Conservation (phyloP, 1,140 invertebrate species). For the Paramacrobiotus metropolitanus region DNA sequence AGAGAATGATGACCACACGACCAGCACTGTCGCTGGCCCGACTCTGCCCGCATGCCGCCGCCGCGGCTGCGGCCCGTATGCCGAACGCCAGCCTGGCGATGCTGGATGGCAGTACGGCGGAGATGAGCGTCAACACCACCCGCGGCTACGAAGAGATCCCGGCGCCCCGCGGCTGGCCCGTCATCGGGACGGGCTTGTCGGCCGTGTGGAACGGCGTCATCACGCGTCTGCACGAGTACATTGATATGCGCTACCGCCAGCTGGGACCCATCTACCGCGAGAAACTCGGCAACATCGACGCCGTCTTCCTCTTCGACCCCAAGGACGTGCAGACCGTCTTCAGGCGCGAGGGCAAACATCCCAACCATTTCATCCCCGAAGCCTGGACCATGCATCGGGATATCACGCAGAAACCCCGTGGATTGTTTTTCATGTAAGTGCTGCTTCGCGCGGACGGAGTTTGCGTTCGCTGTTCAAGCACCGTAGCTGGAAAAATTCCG, state of each 20-base stretch:
- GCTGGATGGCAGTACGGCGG: no score
- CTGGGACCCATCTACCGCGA: slow-evolving; percentile 50
- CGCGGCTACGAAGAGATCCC: background rate
- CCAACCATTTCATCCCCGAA: slow-evolving; percentile 50
- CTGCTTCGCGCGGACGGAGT: no score
- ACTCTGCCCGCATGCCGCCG: no score
- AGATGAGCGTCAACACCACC: background rate
- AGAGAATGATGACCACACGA: no score
- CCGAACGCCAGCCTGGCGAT: no score
- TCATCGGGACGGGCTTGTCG: background rate
- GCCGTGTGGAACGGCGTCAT: background rate
- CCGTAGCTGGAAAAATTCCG: no score
- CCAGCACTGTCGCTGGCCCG: no score
- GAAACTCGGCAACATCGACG: slow-evolving; percentile 35
- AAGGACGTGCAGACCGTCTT: slow-evolving; percentile 43
- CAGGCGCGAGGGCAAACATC: slow-evolving; percentile 46
- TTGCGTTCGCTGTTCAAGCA: no score
- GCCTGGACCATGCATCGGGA: slow-evolving; percentile 55
- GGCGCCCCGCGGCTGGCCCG: background rate
- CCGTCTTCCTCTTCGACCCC: slow-evolving; percentile 44
- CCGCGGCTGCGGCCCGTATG: no score
- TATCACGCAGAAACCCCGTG: slow-evolving; percentile 38
- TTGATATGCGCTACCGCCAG: slow-evolving; percentile 39
- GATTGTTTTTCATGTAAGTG: slow-evolving; percentile 63
- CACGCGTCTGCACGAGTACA: slow-evolving; percentile 37